Conservation (phyloP, 2,797 vertebrate species). For the Chelon labrosus region DNA sequence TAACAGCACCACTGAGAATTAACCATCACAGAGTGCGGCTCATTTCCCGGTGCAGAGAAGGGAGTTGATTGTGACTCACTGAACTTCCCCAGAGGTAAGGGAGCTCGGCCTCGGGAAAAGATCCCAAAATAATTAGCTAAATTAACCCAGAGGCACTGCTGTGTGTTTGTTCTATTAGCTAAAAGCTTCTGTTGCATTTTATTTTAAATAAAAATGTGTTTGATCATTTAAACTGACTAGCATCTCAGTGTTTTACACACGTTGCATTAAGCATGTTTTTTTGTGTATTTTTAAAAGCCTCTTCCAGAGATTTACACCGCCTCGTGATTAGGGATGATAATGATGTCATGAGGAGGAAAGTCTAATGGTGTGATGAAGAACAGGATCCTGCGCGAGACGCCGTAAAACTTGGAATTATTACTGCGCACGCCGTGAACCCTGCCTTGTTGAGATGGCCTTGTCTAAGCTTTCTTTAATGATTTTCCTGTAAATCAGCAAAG, state of each 20-base stretch:
- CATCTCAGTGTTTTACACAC: background rate
- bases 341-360: background rate
- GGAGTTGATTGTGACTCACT: constrained; percentile 38
- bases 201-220: background rate
- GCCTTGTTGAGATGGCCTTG: background rate
- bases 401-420: too few relatives aligned
- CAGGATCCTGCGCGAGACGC: background rate
- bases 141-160: constrained; percentile 23
- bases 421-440: too few relatives aligned
- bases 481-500: background rate
- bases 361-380: background rate
- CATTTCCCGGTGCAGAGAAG: background rate
- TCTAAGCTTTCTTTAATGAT: background rate
- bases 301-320: background rate
- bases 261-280: background rate
- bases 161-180: background rate
- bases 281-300: background rate
- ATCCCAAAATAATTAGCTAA: constrained; percentile 54
- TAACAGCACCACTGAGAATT: background rate
- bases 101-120: constrained; percentile 36
- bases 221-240: background rate
- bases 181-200: too few relatives aligned
- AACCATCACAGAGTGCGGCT: background rate
- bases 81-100: constrained; percentile 32
- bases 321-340: background rate